These are phyloP conservation scores for Neostethus bicornis DNA, from an alignment of 2,797 vertebrate species.

Conservation along the genomic window DNA sequence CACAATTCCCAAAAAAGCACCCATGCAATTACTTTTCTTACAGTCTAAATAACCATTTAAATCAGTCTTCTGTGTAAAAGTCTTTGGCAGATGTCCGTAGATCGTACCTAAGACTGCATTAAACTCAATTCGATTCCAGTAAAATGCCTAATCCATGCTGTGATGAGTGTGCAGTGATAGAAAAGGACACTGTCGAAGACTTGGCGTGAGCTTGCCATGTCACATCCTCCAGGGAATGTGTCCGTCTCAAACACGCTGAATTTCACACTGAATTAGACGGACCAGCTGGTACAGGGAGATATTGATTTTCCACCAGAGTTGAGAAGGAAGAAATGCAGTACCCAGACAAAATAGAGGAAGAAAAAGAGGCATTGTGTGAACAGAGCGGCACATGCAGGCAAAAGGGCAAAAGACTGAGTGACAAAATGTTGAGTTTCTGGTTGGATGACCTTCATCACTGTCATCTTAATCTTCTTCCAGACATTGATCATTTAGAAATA, in stretches of 20 bases:
- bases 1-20: background rate
- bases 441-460: slow-evolving; percentile 41
- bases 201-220: slow-evolving; percentile 53
- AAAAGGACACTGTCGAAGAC: slow-evolving; percentile 58
- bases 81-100: slow-evolving; percentile 5
- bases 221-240: slow-evolving; percentile 61
- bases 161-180: slow-evolving; percentile 59
- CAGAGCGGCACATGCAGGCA: slow-evolving; percentile 44
- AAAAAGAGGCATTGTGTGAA: slow-evolving; percentile 40
- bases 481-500: slow-evolving; percentile 28
- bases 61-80: slow-evolving; percentile 5
- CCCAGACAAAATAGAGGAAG: slow-evolving; percentile 42
- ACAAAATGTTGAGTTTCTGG: slow-evolving; percentile 35
- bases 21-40: slow-evolving; percentile 3
- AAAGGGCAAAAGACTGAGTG: slow-evolving; percentile 52
- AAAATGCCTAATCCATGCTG: slow-evolving; percentile 56
- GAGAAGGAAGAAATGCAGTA: slow-evolving; percentile 55
- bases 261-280: slow-evolving; percentile 78
- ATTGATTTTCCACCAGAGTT: slow-evolving; percentile 73
- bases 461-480: slow-evolving; percentile 33
- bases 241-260: slow-evolving; percentile 67
- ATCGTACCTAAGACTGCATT: slow-evolving; percentile 9
- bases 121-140: slow-evolving; percentile 23
- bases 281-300: slow-evolving; percentile 75
- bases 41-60: background rate